Base-by-base conservation (phyloP, 2,888 invertebrate genomes). In the Cataglyphis altisquamis region DNA sequence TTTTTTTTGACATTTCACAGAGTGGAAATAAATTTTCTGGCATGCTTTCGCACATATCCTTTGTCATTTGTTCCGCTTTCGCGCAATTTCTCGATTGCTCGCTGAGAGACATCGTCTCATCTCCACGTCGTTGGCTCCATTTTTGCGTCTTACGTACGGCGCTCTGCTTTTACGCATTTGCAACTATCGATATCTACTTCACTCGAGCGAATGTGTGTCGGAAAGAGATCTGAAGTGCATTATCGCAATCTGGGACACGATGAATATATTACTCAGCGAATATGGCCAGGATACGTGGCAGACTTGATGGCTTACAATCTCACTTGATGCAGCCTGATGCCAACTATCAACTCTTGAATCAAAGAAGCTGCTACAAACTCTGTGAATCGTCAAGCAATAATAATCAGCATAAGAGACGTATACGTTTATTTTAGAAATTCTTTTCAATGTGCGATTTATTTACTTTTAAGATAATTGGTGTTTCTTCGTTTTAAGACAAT, bases 181-280 rank as follows among this genome's bases (percentile, higher is more conserved):
- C 78, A 32, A 70, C 60, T 70, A 80, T 80, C 70, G 60, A 62
- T 70, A 60, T 70, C 78, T 60, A 70, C 77, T 78, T 68, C 57
- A 29, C 41, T 60, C 68, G 77, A 55, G 55, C 70, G 70, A 80
- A 80, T 80, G 70, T 80, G 9, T 80, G 78, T 80, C 78, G 70
- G 78, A 70, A 70, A 78, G 78, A 60, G 78, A 80, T 70, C 70
- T 52, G 52, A 64, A 75, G 75, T 32, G 64, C 64, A 82, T 82
- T 82, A 62, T 55, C 45, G 66, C 62, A 72, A 84, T 78, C 68
- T 82, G 78, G 72, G 55, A 70, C 60, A 21, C 29, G 45, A 57
- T 29, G 29, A 67, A 72, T 60, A 66, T 57, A 82, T 75, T 67
- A 66, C 66, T 82, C 77, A 39, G 74, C 74, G 64, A 74, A 82